phyloP scores from a whole-genome alignment of 1,140 invertebrate species.

The Musca domestica region DNA sequence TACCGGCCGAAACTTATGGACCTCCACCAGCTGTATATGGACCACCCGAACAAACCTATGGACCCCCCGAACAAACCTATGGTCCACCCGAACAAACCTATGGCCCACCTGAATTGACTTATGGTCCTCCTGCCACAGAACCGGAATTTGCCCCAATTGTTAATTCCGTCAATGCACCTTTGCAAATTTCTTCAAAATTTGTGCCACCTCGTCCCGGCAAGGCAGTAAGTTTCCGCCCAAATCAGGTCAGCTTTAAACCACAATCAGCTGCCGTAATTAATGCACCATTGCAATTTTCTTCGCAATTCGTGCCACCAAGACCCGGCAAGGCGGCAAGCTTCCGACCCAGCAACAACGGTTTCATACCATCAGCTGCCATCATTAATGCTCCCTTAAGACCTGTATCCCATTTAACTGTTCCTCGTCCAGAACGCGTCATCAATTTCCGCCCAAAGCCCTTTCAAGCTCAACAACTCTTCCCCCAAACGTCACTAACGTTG shows the following conservation, averaged over 20 bases:
- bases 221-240: background rate
- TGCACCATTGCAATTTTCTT: background rate
- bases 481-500: background rate
- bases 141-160: background rate
- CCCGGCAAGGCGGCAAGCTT: background rate
- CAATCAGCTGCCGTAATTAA: background rate
- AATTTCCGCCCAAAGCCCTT: background rate
- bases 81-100: constrained; percentile 7
- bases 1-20: background rate
- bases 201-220: background rate
- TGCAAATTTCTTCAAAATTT: constrained; percentile 1
- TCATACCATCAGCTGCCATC: background rate
- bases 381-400: constrained; percentile 2
- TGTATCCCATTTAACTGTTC: background rate
- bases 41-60: background rate
- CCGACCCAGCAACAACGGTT: background rate
- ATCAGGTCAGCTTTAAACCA: background rate
- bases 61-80: background rate
- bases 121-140: constrained; percentile 1
- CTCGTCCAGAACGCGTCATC: background rate
- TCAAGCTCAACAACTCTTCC: background rate
- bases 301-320: background rate
- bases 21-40: background rate
- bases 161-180: background rate
- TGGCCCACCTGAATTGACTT: constrained; percentile 8